phyloP scores from a whole-genome alignment of 2,113 vertebrate genomes.

The Amblyornis subalaris region DNA sequence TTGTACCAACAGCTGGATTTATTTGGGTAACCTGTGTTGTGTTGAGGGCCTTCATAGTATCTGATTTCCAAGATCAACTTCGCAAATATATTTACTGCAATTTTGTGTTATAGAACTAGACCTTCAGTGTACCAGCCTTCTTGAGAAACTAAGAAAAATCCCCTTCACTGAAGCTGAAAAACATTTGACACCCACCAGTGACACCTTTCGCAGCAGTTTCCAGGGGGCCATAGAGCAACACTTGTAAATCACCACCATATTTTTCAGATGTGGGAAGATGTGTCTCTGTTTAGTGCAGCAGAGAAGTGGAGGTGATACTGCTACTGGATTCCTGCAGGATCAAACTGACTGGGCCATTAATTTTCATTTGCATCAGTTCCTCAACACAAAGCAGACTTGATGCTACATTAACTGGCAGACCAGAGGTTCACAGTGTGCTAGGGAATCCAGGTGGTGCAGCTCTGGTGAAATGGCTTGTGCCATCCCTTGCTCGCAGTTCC shows the following conservation, averaged over 20 bases:
- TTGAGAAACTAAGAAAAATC: not conserved
- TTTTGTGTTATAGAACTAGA: not conserved
- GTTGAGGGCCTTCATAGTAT: not conserved
- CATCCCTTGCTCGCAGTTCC: not conserved
- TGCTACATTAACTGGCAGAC: not conserved
- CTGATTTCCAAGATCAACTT: not conserved
- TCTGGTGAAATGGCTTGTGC: not conserved
- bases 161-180: not conserved
- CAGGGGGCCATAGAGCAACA: rapidly evolving
- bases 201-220: not conserved
- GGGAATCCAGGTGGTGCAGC: not conserved
- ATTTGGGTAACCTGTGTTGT: not conserved
- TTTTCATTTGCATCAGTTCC: not conserved
- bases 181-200: not conserved
- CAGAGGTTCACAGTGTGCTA: not conserved
- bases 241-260: not conserved
- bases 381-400: not conserved
- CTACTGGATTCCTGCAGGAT: not conserved
- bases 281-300: not conserved
- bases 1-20: not conserved
- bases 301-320: not conserved
- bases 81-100: not conserved
- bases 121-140: not conserved
- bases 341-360: not conserved
- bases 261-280: not conserved